Conservation (phyloP, 2,888 invertebrate genomes). For the Heteropelma amictum region DNA sequence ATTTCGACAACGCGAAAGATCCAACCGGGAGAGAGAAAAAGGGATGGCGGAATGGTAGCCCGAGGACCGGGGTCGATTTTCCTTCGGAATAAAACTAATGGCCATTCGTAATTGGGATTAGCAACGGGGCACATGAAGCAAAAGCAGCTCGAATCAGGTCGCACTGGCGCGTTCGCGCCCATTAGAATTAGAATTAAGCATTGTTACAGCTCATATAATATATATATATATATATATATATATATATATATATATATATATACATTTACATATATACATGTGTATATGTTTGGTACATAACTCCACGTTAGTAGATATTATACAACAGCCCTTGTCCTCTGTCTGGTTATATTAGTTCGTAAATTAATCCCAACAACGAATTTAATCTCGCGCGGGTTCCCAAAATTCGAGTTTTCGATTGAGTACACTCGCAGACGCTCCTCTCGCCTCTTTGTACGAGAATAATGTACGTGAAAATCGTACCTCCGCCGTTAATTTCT, state of each 20-base stretch:
- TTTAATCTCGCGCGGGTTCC: slow-evolving; percentile 22
- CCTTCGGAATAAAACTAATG: slow-evolving; percentile 75
- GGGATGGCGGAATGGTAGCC: slow-evolving; percentile 12
- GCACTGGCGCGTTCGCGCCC: slow-evolving; percentile 54
- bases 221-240: slow-evolving; percentile 37
- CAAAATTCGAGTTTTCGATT: not conserved
- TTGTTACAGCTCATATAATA: slow-evolving; percentile 48
- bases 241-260: slow-evolving; percentile 59
- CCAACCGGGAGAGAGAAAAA: slow-evolving; percentile 20
- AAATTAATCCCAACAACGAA: slow-evolving; percentile 3
- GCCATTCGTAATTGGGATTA: slow-evolving; percentile 77
- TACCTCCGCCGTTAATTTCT: too few species aligned
- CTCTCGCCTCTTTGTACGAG: too few species aligned
- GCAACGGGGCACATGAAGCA: slow-evolving; percentile 56
- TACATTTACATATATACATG: slow-evolving; percentile 6
- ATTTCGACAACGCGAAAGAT: slow-evolving; percentile 34
- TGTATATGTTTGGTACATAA: not conserved
- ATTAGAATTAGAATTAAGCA: slow-evolving; percentile 70
- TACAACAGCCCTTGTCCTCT: slow-evolving; percentile 15
- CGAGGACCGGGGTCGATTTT: slow-evolving; percentile 68
- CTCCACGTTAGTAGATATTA: slow-evolving; percentile 16
- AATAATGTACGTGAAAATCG: too few species aligned
- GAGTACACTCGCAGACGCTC: not conserved
- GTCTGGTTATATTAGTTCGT: slow-evolving; percentile 20
- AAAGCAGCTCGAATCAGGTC: slow-evolving; percentile 41